These are phyloP conservation scores for Drosophila tani DNA, from an alignment of 1,140 invertebrate genomes.

Conservation along the genomic window DNA sequence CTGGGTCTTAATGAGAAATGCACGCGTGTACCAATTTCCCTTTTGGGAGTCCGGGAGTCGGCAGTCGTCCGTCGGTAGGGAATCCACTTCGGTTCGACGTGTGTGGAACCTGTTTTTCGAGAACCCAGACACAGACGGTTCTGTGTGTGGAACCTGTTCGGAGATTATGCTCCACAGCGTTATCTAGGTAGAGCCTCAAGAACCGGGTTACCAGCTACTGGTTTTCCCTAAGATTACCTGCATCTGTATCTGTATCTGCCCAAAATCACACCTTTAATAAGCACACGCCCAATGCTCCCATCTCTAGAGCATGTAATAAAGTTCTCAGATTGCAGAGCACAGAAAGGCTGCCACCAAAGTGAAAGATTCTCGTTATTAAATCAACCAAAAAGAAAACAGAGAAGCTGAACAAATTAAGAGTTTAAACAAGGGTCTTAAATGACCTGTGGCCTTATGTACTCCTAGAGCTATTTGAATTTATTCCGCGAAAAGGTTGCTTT, in stretches of 20 bases:
- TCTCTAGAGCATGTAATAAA: slow-evolving; percentile 13
- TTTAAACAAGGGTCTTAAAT: background rate
- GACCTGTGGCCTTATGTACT: background rate
- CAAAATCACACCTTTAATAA: slow-evolving; percentile 13
- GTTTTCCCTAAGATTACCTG: slow-evolving; percentile 9
- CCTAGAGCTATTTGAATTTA: background rate
- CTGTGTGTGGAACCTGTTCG: slow-evolving; percentile 37
- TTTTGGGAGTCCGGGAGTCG: slow-evolving; percentile 19
- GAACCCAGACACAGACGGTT: slow-evolving; percentile 19
- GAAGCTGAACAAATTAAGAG: slow-evolving; percentile 6
- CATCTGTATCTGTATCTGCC: background rate
- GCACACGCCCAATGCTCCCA: slow-evolving; percentile 4
- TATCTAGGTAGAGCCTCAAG: slow-evolving; percentile 15
- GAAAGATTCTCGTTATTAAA: slow-evolving; percentile 35
- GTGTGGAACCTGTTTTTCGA: slow-evolving; percentile 44
- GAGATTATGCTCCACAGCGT: background rate
- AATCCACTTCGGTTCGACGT: slow-evolving; percentile 11
- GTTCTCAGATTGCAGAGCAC: background rate
- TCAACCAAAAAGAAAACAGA: background rate
- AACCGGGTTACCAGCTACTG: slow-evolving; percentile 15
- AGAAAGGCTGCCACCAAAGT: slow-evolving; percentile 26
- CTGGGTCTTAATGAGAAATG: slow-evolving; percentile 39
- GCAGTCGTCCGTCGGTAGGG: too few species aligned
- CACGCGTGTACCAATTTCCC: slow-evolving; percentile 53
- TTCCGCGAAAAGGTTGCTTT: background rate